Evolutionary conservation across 2,113 vertebrate species (phyloP).

Genomic region (Psittacula cyanocephala): DNA sequence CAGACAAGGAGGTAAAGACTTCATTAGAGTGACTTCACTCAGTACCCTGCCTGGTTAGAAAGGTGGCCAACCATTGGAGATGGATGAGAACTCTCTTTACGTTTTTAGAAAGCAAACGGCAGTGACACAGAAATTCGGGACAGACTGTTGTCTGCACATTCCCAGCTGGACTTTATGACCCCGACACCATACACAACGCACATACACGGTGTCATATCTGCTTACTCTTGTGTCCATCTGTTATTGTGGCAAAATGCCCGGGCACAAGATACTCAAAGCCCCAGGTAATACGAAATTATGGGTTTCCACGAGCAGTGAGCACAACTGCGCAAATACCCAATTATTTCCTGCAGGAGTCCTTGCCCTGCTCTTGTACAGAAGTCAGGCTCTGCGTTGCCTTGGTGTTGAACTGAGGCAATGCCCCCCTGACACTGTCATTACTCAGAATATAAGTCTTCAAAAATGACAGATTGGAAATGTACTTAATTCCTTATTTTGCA

Average conservation of each 20-base stretch:
- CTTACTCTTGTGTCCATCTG: constrained; percentile 61
- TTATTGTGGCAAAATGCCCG: constrained; percentile 24
- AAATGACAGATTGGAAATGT: constrained; percentile 8
- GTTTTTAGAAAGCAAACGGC: background rate
- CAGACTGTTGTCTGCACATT: background rate
- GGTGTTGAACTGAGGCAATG: background rate
- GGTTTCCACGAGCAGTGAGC: background rate
- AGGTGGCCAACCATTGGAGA: background rate
- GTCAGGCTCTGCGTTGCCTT: background rate
- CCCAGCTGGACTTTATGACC: background rate
- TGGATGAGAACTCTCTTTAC: background rate
- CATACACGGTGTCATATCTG: background rate
- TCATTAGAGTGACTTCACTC: background rate
- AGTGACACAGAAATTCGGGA: background rate
- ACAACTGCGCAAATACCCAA: background rate
- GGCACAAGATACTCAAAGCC: background rate
- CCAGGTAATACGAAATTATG: background rate
- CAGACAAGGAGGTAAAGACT: background rate
- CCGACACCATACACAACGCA: background rate
- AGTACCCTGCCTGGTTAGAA: background rate
- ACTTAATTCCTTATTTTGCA: background rate
- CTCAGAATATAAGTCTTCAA: background rate
- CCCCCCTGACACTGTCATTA: background rate
- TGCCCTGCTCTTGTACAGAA: background rate
- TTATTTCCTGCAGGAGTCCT: background rate